Base-by-base conservation (phyloP, 2,797 vertebrate genomes). In the Sarcophilus harrisii region DNA sequence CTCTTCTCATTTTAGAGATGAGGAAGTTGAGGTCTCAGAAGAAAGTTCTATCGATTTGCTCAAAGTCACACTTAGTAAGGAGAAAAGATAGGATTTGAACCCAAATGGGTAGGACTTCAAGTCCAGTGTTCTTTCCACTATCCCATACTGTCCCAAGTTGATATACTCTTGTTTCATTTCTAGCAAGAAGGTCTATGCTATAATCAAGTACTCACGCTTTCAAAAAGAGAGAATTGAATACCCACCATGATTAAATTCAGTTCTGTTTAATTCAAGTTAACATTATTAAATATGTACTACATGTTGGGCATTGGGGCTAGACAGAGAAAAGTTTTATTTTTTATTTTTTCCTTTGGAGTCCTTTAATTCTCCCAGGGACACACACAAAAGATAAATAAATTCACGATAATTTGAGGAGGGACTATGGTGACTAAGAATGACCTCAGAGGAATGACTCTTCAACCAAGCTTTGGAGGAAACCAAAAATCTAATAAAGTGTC, bases 151-250 rank as follows among this genome's bases (percentile, higher is more conserved):
- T 18, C 16, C n/a, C 6, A 38, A 8, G 6, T 38, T 73, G 66
- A 73, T n/a, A 73, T 38, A 1, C n/a, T 38, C n/a, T 73, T 73
- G 58, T 93, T 11, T 21, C 92, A 95, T 90, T 58, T 52, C 58
- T 52, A 58, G 93, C 92, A 96, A 58, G 32, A 81, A 93, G 93
- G 45, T 45, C 90, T 1, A 14, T 8, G 52, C 90, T 94, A 57
- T 92, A 57, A 94, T 95, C 0, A 0, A 90, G 57, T 58, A 93
- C 97, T 97, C 96, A 9, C 94, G 94, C 96, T 97, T 97, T 96
- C 52, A 14, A 81, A 59, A 89, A 91, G 58, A 55, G 49, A 90
- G 66, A 94, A 81, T 38, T 57, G 73, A 81, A 38, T 81, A 21
- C 9, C 21, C 9, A 11, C 73, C 16, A 45, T 45, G 73, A 45